A percentile compares a stretch with the other conserved stretches of the same genome.
Conservation (phyloP, 2,797 vertebrate genomes). For the Anisognathus igniventris region DNA sequence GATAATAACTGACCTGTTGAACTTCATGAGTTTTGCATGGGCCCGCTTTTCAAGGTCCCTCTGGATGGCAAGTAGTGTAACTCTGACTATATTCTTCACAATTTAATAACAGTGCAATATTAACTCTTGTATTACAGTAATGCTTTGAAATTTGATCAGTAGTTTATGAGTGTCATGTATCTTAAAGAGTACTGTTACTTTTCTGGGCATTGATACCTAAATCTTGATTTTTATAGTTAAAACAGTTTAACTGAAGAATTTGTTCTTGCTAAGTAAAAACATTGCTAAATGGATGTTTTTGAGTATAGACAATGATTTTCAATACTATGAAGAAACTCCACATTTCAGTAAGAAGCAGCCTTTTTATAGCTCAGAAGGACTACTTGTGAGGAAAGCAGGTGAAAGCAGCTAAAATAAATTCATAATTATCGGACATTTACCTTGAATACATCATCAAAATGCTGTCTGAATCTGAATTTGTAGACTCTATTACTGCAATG, state of each 20-base stretch:
- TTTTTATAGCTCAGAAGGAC: neutral
- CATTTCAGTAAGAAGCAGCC: neutral
- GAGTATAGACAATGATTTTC: neutral
- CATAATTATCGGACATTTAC: neutral
- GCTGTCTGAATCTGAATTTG: neutral
- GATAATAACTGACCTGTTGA: neutral
- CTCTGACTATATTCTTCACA: neutral
- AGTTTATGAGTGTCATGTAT: neutral
- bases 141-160: neutral
- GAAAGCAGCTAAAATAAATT: neutral
- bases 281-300: neutral
- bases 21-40: neutral
- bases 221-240: neutral
- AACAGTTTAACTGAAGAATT: neutral
- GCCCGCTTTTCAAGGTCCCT: neutral
- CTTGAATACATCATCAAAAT: neutral
- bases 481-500: neutral
- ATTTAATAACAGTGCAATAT: neutral
- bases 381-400: neutral
- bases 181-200: neutral
- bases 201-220: neutral
- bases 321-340: neutral
- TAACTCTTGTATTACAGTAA: neutral
- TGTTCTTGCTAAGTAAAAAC: neutral
- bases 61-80: neutral